phyloP scores from a whole-genome alignment of 2,797 vertebrate genomes.

The Poecilia velifera region DNA sequence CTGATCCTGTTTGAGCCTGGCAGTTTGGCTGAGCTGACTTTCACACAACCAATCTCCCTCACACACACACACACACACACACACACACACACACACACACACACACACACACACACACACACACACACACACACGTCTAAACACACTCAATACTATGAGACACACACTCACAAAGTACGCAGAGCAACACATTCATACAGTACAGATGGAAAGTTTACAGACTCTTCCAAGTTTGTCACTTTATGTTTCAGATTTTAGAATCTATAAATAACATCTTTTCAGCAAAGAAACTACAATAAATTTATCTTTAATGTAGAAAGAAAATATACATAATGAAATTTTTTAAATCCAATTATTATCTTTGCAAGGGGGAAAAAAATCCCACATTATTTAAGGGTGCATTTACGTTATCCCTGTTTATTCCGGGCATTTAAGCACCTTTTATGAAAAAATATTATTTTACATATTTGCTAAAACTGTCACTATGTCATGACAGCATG shows the following conservation, averaged over 20 bases:
- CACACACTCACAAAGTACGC: constrained; percentile 6
- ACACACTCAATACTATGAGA: constrained; percentile 25
- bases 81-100: constrained; percentile 15
- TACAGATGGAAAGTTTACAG: not conserved
- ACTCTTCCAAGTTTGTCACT: not conserved
- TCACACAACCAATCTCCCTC: constrained; percentile 51
- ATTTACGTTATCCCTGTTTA: not conserved
- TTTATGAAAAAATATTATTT: no score
- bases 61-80: constrained; percentile 37
- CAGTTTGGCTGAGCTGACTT: constrained; percentile 74
- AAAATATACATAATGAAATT: not conserved
- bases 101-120: constrained; percentile 19
- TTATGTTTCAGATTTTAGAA: not conserved
- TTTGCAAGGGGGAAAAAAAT: not conserved
- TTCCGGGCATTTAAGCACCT: no score
- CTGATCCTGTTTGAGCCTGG: constrained; percentile 77
- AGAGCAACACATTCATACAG: not conserved
- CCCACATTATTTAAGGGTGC: not conserved
- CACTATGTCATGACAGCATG: no score
- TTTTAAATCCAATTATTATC: not conserved
- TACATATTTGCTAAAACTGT: no score
- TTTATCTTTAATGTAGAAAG: not conserved
- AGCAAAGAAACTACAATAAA: not conserved
- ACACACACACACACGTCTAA: constrained; percentile 34
- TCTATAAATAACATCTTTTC: not conserved